phyloP scores from a whole-genome alignment of 2,888 invertebrate genomes.

The Sminthurinus aureus region DNA sequence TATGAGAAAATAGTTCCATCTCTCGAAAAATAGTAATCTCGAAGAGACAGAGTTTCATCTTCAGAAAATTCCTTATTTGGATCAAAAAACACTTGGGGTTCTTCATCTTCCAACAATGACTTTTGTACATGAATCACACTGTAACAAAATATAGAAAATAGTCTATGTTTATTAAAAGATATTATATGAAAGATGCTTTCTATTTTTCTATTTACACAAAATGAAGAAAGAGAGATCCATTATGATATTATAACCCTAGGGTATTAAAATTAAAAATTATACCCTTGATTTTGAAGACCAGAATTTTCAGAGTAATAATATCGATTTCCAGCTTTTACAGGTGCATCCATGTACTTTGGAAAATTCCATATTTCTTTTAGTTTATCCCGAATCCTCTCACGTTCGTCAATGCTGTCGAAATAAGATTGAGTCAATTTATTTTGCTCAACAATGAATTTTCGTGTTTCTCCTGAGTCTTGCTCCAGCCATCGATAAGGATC shows the following conservation, averaged over 20 bases:
- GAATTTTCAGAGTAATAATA: slow-evolving; percentile 22
- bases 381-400: slow-evolving; percentile 25
- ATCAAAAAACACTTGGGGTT: slow-evolving; percentile 29
- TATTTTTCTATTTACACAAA: not conserved
- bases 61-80: slow-evolving; percentile 1
- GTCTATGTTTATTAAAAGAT: not conserved
- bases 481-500: slow-evolving; percentile 76
- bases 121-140: slow-evolving; percentile 25
- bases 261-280: not conserved
- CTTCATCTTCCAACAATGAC: not conserved
- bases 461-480: slow-evolving; percentile 89
- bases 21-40: slow-evolving; percentile 28
- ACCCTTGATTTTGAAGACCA: slow-evolving; percentile 31
- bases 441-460: slow-evolving; percentile 86
- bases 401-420: slow-evolving; percentile 20
- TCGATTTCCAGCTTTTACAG: slow-evolving; percentile 13
- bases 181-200: not conserved
- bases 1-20: slow-evolving; percentile 33
- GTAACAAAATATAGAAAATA: not conserved
- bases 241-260: too few species aligned
- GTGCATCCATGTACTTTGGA: slow-evolving; percentile 19
- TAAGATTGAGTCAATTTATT: slow-evolving; percentile 71
- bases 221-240: too few species aligned
- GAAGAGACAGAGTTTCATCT: not conserved
- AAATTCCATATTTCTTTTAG: slow-evolving; percentile 28